A percentile compares a stretch with the other conserved stretches of the same genome.
Evolutionary conservation across 1,140 invertebrate species (phyloP).

Genomic region (Prorops nasuta): DNA sequence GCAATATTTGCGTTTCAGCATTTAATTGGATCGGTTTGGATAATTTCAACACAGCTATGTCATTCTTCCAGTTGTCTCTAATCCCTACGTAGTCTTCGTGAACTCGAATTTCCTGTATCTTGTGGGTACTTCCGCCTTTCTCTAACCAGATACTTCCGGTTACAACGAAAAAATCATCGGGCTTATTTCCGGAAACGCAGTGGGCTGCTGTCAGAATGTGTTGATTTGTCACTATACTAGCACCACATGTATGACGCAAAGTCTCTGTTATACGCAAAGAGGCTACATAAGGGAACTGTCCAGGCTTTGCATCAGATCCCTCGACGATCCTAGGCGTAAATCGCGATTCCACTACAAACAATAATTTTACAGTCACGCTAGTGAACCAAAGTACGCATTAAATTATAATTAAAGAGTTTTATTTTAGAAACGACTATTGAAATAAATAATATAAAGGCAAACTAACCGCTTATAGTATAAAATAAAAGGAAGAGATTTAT

Average conservation of each 20-base stretch:
- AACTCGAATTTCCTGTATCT: background rate
- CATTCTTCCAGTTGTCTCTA: background rate
- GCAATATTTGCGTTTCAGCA: background rate
- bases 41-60: background rate
- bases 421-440: too few relatives aligned
- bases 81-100: background rate
- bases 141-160: background rate
- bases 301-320: background rate
- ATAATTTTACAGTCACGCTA: too few relatives aligned
- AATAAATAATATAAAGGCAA: too few relatives aligned
- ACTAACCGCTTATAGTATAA: too few relatives aligned
- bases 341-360: too few relatives aligned
- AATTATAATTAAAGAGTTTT: too few relatives aligned
- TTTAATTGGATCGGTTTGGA: background rate
- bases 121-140: background rate
- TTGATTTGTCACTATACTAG: background rate
- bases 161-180: background rate
- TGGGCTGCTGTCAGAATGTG: background rate
- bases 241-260: background rate
- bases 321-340: background rate
- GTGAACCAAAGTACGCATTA: too few relatives aligned
- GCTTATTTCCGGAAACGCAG: background rate
- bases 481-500: too few relatives aligned
- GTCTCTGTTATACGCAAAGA: background rate
- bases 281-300: background rate